Percentiles rank a stretch among this genome's conserved stretches.
phyloP scores from a whole-genome alignment of 1,140 invertebrate species.

The Fopius arisanus region DNA sequence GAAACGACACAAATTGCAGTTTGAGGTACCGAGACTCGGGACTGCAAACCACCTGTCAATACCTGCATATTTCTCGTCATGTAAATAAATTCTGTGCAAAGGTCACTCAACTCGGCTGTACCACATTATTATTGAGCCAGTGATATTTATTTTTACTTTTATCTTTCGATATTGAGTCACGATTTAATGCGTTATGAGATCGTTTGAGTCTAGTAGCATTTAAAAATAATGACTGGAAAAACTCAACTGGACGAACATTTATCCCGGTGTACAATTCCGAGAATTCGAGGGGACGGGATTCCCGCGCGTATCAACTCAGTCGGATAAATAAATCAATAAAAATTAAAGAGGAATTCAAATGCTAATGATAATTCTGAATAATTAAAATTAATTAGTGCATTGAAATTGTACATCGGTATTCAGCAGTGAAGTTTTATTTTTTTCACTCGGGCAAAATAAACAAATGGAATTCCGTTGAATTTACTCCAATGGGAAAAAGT shows the following conservation, averaged over 20 bases:
- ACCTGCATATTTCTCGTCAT: neutral
- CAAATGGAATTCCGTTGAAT: neutral
- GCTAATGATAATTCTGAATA: constrained; percentile 40
- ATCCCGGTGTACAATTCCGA: constrained; percentile 50
- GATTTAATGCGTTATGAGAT: neutral
- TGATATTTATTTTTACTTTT: neutral
- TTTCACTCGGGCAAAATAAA: neutral
- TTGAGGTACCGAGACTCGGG: constrained; percentile 29
- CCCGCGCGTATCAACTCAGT: constrained; percentile 37
- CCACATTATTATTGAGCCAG: neutral
- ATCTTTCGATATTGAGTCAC: constrained; percentile 20
- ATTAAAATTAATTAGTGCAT: neutral
- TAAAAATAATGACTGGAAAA: constrained; percentile 5
- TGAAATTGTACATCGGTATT: neutral
- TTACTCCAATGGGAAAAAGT: neutral
- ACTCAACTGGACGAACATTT: constrained; percentile 46
- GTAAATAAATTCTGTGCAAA: neutral
- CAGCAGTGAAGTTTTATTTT: neutral
- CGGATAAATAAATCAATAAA: constrained; percentile 59
- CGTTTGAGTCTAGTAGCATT: neutral
- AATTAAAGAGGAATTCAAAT: constrained; percentile 60
- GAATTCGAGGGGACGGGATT: constrained; percentile 48
- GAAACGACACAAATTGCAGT: constrained; percentile 43
- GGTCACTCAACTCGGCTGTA: neutral
- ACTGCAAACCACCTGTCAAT: neutral